These are phyloP conservation scores for Eurois occulta DNA, from an alignment of 2,888 invertebrate genomes.

Conservation along the genomic window DNA sequence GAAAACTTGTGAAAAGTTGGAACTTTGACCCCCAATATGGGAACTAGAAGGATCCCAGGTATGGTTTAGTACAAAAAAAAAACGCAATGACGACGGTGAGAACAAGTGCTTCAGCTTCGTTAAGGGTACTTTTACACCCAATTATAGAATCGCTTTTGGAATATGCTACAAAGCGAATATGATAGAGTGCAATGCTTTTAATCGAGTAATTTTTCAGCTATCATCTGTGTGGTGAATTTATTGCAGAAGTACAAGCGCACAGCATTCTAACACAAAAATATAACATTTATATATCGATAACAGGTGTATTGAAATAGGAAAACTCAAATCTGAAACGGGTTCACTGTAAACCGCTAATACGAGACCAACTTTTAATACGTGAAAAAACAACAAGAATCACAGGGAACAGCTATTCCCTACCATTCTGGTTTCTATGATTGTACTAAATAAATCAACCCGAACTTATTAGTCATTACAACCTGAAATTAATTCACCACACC, in stretches of 20 bases:
- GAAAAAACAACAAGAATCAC: neutral
- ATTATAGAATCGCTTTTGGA: slow-evolving; percentile 8
- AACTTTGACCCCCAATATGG: too few species aligned
- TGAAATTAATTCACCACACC: slow-evolving; percentile 10
- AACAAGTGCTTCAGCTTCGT: too few species aligned
- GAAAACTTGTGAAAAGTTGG: too few species aligned
- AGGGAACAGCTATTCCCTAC: neutral
- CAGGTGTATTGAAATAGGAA: neutral
- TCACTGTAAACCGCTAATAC: neutral
- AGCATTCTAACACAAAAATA: neutral
- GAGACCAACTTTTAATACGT: neutral
- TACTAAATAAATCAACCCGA: neutral
- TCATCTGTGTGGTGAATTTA: slow-evolving; percentile 5
- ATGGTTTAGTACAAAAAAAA: too few species aligned
- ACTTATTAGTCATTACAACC: neutral
- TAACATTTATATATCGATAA: too few species aligned
- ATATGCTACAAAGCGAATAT: slow-evolving; percentile 3
- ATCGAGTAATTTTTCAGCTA: neutral
- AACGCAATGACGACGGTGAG: too few species aligned
- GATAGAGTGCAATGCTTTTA: neutral
- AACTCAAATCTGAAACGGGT: neutral
- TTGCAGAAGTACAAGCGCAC: neutral
- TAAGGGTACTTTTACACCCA: too few species aligned
- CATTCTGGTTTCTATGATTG: neutral
- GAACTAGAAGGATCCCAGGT: too few species aligned